These are phyloP conservation scores for Paedocypris micromegethes DNA, from an alignment of 2,797 vertebrate genomes.

Conservation along the genomic window DNA sequence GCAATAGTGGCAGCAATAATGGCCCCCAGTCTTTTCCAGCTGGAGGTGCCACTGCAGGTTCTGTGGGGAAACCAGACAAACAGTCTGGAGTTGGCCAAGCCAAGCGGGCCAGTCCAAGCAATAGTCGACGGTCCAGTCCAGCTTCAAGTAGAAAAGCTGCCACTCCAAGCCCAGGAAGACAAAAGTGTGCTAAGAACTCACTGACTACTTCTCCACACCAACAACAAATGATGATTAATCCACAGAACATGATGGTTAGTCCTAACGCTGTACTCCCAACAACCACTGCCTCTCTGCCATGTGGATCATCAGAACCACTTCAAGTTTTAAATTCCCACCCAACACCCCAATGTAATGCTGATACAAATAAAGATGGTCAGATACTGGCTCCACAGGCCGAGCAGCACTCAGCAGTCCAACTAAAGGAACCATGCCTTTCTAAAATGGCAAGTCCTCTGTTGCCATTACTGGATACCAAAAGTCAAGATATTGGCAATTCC, in stretches of 20 bases:
- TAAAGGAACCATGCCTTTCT: slow-evolving; percentile 73
- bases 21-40: slow-evolving; percentile 67
- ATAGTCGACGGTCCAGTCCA: slow-evolving; percentile 89
- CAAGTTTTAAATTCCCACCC: slow-evolving; percentile 70
- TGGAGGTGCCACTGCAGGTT: slow-evolving; percentile 69
- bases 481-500: slow-evolving; percentile 74
- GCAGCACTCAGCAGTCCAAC: slow-evolving; percentile 67
- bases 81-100: slow-evolving; percentile 73
- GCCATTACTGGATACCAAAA: slow-evolving; percentile 45
- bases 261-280: slow-evolving; percentile 70
- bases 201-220: slow-evolving; percentile 75
- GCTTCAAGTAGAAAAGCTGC: slow-evolving; percentile 91
- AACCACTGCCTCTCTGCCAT: slow-evolving; percentile 66
- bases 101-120: slow-evolving; percentile 93
- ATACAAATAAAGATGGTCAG: slow-evolving; percentile 73
- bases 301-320: slow-evolving; percentile 63
- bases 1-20: slow-evolving; percentile 65
- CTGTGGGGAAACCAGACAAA: slow-evolving; percentile 82
- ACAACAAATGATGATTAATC: slow-evolving; percentile 70
- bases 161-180: slow-evolving; percentile 90
- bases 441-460: slow-evolving; percentile 70
- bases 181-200: slow-evolving; percentile 83
- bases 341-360: slow-evolving; percentile 62
- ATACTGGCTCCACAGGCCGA: slow-evolving; percentile 65
- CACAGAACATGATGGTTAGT: slow-evolving; percentile 78